Evolutionary conservation across 2,797 vertebrate genomes (phyloP), one percentile per base, ranked within the genome.

Genomic region (Arnoldichthys spilopterus): DNA sequence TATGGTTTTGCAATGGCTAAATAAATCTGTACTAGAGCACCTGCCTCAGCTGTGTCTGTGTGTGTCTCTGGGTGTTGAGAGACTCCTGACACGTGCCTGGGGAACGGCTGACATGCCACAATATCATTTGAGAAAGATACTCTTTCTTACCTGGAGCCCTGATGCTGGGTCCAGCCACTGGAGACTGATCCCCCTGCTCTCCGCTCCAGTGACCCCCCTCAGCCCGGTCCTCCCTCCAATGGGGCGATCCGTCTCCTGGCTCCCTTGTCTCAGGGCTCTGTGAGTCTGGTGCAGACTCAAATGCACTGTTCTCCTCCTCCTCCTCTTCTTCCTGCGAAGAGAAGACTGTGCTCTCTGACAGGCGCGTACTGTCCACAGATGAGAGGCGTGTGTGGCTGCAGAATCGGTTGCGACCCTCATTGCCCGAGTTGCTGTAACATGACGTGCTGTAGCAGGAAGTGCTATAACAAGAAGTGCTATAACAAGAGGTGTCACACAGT

Each of bases 331-430:
- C 97, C 86, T 98, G 97, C 0, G 98, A 99, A 87, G 98, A 99
- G 86, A 99, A 99, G 70, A 97, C 96, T 0, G 96, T 98, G 93
- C 96, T 98, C 88, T 98, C 96, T 0, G 98, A 99, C 72, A 98
- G 94, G 70, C 96, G 95, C 85, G 97, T 96, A 73, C 97, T 98
- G 92, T 99, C 98, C 73, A 98, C 93, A 0, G 98, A 99, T 54
- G 98, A 99, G 83, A 99, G 96, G 76, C 97, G 96, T 0, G 96
- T 97, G 77, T 99, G 97, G 88, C 96, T 96, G 90, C 97, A 96
- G 88, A 96, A 93, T 73, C 94, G 94, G 72, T 92, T 93, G 86
- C 93, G 92, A 56, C 95, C 95, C 69, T 95, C 95, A 0, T 96
- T 95, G 78, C 93, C 92, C 0, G 94, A 94, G 87, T 93, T 94